Evolutionary conservation across 2,113 vertebrate genomes (phyloP), one percentile per base, ranked within the genome.

Genomic region (Puntigrus tetrazona): DNA sequence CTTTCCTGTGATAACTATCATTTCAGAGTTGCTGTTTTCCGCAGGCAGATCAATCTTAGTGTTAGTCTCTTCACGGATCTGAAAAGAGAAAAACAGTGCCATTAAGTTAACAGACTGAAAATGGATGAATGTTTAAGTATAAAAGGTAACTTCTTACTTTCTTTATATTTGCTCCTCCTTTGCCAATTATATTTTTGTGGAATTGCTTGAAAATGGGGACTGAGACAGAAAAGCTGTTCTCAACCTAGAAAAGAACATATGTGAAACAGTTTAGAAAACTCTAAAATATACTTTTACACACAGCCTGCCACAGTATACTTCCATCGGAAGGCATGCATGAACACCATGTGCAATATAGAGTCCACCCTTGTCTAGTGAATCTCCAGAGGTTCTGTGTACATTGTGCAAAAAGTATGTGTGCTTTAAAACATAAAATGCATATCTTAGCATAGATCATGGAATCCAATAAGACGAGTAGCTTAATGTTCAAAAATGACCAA

Each of bases 201-300:
- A 99, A 99, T 88, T 99, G 98, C 90, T 99, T 99, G 92, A 99
- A 99, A 94, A 99, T 99, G 2, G 98, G 98, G 50, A 99, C 98
- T 31, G 97, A 98, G 91, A 99, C 96, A 2, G 97, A 97, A 84
- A 93, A 96, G 91, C 97, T 97, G 86, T 99, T 99, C 92, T 99
- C 98, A 93, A 98, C 95, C 98, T 99, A 31, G 76, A 74, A 77
- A 83, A 8, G 69, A 0, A 65, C n/a, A 59, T 0, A 57, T 25
- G 43, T 20, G 27, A 16, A 3, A 4, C 2, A 0, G 38, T 50
- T 47, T 75, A 47, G 7, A 16, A 50, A 50, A 10, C 9, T 25
- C 43, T 45, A 50, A 75, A 38, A 69, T n/a, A n/a, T n/a, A 55
- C 20, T n/a, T 55, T n/a, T 3, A 55, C 52, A 55, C 1, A 22